These are phyloP conservation scores for Muscidifurax raptorellus DNA, from an alignment of 1,140 invertebrate genomes.

Conservation along the genomic window DNA sequence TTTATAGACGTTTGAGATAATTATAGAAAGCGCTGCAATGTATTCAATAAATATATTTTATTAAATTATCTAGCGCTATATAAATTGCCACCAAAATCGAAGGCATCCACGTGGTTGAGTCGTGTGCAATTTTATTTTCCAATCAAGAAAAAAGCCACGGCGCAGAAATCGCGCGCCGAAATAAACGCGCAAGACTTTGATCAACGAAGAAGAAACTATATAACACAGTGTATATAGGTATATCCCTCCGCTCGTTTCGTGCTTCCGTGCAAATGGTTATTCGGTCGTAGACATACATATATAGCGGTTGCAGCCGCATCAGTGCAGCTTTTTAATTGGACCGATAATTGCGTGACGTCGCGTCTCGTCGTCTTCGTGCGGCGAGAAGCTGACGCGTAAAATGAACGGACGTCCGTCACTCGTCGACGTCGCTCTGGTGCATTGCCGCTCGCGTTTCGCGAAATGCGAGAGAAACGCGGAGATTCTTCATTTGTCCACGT, in stretches of 20 bases:
- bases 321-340: constrained; percentile 1
- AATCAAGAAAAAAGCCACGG: not conserved
- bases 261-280: not conserved
- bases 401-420: not conserved
- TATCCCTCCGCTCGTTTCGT: not conserved
- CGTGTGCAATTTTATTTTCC: too few relatives aligned
- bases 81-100: too few relatives aligned
- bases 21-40: too few relatives aligned
- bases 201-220: not conserved
- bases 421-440: not conserved
- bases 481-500: constrained; percentile 21
- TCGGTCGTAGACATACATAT: not conserved
- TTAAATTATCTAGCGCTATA: too few relatives aligned
- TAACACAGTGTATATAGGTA: not conserved
- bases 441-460: not conserved
- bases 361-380: not conserved
- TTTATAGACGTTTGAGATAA: too few relatives aligned
- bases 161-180: too few relatives aligned
- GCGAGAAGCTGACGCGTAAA: not conserved
- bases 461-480: not conserved
- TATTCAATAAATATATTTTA: too few relatives aligned
- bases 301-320: too few relatives aligned
- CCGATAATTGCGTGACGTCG: not conserved
- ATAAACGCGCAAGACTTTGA: not conserved
- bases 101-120: too few relatives aligned